Evolutionary conservation across 64 coral and sea anemone genomes (phyloP).

Genomic region (Trachythela sp.): DNA sequence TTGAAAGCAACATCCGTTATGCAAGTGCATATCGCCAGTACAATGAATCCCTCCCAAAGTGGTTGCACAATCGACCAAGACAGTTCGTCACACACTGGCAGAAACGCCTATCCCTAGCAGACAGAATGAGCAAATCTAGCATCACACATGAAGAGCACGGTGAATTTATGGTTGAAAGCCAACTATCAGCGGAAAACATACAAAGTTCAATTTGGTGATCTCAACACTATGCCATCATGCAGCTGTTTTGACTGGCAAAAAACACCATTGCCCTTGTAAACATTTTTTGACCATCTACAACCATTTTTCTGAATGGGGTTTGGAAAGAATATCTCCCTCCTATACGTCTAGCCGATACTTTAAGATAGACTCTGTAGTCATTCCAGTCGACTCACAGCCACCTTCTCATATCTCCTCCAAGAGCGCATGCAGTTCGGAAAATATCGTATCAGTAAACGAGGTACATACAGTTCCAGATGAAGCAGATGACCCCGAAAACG

Average conservation of each 20-base stretch:
- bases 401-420: no score
- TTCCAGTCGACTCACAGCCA: background rate
- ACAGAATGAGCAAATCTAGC: background rate
- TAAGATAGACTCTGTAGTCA: background rate
- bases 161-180: conserved; percentile 24
- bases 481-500: background rate
- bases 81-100: conserved; percentile 36
- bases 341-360: background rate
- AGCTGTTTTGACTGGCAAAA: conserved; percentile 16
- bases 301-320: background rate
- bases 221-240: background rate
- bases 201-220: background rate
- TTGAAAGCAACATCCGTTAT: conserved; percentile 33
- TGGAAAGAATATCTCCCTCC: background rate
- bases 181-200: background rate
- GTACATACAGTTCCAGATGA: background rate
- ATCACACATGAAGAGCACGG: background rate
- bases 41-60: background rate
- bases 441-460: no score
- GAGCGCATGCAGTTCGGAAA: no score
- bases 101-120: background rate
- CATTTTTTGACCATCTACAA: background rate
- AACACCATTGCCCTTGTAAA: conserved; percentile 18
- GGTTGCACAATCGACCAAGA: conserved; percentile 30
- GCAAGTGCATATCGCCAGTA: conserved; percentile 26